Evolutionary conservation across 2,113 vertebrate genomes (phyloP).

Genomic region (Lagopus leucura): DNA sequence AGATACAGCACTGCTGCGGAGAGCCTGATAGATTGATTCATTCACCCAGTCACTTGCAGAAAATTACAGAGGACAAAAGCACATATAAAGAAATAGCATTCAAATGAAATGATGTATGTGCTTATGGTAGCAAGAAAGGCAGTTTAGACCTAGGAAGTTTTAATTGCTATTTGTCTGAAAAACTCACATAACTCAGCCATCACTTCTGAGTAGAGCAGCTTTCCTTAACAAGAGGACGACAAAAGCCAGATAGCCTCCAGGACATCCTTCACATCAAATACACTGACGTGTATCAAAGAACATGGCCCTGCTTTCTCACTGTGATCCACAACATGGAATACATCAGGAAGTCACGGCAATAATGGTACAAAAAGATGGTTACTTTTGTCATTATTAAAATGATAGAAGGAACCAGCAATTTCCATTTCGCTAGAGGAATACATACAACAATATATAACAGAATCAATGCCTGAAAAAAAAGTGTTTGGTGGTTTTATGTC

Average conservation of each 20-base stretch:
- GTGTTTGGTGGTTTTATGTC: neutral
- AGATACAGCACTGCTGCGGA: neutral
- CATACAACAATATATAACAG: neutral
- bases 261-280: neutral
- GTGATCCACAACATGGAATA: neutral
- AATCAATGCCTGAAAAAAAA: neutral
- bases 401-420: neutral
- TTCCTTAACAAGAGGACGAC: neutral
- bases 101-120: neutral
- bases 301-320: fast-evolving
- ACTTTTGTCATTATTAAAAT: conserved; percentile 5
- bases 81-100: neutral
- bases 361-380: neutral
- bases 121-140: neutral
- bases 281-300: neutral
- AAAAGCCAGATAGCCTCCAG: neutral
- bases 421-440: neutral
- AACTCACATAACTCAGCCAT: neutral
- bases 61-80: conserved; percentile 22
- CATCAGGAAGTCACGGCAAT: neutral
- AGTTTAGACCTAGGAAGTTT: neutral
- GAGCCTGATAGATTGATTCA: neutral
- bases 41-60: neutral
- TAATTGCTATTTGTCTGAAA: neutral
- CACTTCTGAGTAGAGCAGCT: neutral